Evolutionary conservation across 2,113 vertebrate genomes (phyloP).

Genomic region (Ctenodactylus gundi): DNA sequence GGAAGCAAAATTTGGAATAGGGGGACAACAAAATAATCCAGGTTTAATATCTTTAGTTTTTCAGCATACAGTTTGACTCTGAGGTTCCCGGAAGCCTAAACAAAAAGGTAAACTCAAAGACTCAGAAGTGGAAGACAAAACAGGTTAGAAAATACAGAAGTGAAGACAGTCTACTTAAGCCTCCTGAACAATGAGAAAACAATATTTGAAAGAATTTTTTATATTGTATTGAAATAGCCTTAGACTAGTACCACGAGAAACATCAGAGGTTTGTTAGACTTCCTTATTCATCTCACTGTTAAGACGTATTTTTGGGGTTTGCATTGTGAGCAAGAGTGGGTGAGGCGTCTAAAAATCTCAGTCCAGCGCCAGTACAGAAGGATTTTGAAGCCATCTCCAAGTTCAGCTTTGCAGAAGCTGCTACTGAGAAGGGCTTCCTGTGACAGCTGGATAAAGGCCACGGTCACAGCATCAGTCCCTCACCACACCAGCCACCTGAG

Average conservation of each 20-base stretch:
- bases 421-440: not conserved
- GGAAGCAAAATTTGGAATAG: not conserved
- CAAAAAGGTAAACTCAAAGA: not conserved
- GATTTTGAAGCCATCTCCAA: not conserved
- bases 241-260: not conserved
- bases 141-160: not conserved
- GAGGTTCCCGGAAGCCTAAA: slow-evolving; percentile 22
- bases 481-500: not conserved
- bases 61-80: not conserved
- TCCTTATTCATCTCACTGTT: not conserved
- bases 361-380: not conserved
- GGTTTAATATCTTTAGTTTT: not conserved
- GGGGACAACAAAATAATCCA: not conserved
- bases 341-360: not conserved
- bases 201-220: not conserved
- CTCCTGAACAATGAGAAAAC: not conserved
- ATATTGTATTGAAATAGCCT: not conserved
- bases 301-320: not conserved
- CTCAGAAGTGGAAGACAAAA: not conserved
- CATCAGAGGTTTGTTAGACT: not conserved
- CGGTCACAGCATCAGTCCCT: not conserved
- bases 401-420: not conserved
- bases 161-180: not conserved
- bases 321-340: not conserved
- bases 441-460: not conserved